Base-by-base conservation (phyloP, 2,888 invertebrate genomes). In the Anagyrus pseudococci region DNA sequence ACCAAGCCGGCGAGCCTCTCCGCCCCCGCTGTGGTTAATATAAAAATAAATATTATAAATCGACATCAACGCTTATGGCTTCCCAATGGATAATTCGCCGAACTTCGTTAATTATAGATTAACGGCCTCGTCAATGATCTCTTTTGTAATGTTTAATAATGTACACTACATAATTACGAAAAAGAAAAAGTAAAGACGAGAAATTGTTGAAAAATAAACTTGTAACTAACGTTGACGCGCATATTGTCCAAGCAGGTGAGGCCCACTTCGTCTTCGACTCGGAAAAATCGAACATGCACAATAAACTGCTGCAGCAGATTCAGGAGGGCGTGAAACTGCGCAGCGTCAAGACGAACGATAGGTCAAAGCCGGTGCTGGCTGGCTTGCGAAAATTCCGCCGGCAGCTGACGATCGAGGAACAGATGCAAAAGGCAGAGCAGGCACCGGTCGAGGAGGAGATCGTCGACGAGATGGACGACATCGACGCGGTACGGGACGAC, bases 371-470 rank as follows among this genome's bases (percentile, higher is more conserved):
- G 2, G 86, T 91, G 68, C 81, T 95, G 67, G 90, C 89, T 73
- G 94, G 95, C 63, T 82, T 95, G 68, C 85, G 93, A 58, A 94
- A 94, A 81, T 93, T 95, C 82, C 86, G 94, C 59, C 85, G 94
- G 73, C 94, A 94, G 80, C 87, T 93, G 88, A 94, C 94, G 1
- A 92, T 94, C 70, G 94, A 94, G 75, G 94, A 94, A 77, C 92
- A 93, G 81, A 88, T 93, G 48, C 91, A 91, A 72, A 93, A 93
- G 77, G 77, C 84, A n/a, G 87, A 88, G 72, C 85, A 87, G 73
- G 87, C 88, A 58, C 72, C 74, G 4, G 77, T 78, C 8, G 78
- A 77, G 1, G 91, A 90, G 72, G 88, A 86, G 17, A 74, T 82
- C 29, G 80, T 82, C 0, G 94, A 94, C 76, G 94, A 94, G 75